Evolutionary conservation across 2,797 vertebrate genomes (phyloP), one percentile per base, ranked within the genome.

Genomic region (Anabas testudineus): DNA sequence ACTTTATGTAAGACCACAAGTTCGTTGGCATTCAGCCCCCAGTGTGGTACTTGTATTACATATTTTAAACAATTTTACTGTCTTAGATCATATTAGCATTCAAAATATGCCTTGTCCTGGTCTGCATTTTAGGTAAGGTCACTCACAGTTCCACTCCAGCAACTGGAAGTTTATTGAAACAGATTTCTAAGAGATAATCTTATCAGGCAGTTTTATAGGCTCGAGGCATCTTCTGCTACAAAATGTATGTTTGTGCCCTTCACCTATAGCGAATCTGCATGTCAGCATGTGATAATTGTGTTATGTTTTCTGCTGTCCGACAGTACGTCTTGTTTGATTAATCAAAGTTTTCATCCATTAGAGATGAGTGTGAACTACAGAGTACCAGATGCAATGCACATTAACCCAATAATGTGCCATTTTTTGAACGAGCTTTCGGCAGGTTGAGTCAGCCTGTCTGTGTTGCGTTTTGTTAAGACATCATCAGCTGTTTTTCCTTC

Each of bases 201-300:
- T 48, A 42, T 32, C 14, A 32, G 37, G 36, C 28, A n/a, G 13
- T 53, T 54, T 41, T 24, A 55, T 47, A 18, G 32, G 3, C 39
- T 49, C 2, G n/a, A 19, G 52, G 41, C 34, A 18, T 71, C 22
- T 74, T 36, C 1, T 22, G 30, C 18, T 12, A 5, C 36, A 48
- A 37, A 67, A 26, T 41, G 24, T 49, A 16, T 57, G 24, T n/a
- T 51, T 55, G 19, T 34, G 13, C 13, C 62, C 51, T 62, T 69
- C 19, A 68, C 54, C 58, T 48, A 34, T 24, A 9, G 14, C 58
- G 37, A 60, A 41, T 47, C 42, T 36, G 57, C 16, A 45, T 9
- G 65, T 73, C 56, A 59, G 41, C 32, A 15, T 49, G 37, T 18
- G 19, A 61, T 58, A 61, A 65, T 64, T 12, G 16, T 21, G 9